These are phyloP conservation scores for Malacoraja senta DNA, from an alignment of 2,797 vertebrate genomes.

Conservation along the genomic window DNA sequence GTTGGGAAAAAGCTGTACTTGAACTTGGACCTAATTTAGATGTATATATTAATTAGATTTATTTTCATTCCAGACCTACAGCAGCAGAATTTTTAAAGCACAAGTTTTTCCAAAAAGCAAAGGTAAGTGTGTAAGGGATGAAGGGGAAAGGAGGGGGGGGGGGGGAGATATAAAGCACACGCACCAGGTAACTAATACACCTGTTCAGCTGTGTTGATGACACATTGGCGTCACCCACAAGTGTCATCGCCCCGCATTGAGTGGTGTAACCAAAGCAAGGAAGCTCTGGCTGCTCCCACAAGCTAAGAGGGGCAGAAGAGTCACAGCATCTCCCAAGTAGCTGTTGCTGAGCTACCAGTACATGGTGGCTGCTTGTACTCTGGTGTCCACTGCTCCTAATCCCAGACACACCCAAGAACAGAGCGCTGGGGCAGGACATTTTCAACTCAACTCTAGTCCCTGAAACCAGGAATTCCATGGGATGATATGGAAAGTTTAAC, in stretches of 20 bases:
- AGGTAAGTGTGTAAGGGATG: conserved; percentile 61
- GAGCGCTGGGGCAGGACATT: too few species aligned
- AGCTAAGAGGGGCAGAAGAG: not conserved
- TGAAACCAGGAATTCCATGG: too few species aligned
- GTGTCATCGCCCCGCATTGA: not conserved
- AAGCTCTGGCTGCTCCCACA: not conserved
- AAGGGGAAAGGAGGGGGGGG: too few species aligned
- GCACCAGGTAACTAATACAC: not conserved
- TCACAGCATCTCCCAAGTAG: not conserved
- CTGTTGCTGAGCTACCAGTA: not conserved
- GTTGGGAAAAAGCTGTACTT: too few species aligned
- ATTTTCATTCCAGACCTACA: conserved; percentile 73
- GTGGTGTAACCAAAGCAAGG: not conserved
- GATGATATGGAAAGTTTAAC: too few species aligned
- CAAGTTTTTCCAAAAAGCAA: conserved; percentile 97
- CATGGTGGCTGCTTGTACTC: too few species aligned
- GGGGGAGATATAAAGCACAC: too few species aligned
- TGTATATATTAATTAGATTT: conserved; percentile 40
- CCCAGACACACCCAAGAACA: too few species aligned
- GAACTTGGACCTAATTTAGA: not conserved
- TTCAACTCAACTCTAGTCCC: too few species aligned
- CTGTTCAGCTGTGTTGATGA: not conserved
- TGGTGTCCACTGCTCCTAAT: too few species aligned
- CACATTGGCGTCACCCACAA: too few species aligned
- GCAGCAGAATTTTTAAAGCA: conserved; percentile 88